Base-by-base conservation (phyloP, 2,113 vertebrate species). In the Balaeniceps rex region DNA sequence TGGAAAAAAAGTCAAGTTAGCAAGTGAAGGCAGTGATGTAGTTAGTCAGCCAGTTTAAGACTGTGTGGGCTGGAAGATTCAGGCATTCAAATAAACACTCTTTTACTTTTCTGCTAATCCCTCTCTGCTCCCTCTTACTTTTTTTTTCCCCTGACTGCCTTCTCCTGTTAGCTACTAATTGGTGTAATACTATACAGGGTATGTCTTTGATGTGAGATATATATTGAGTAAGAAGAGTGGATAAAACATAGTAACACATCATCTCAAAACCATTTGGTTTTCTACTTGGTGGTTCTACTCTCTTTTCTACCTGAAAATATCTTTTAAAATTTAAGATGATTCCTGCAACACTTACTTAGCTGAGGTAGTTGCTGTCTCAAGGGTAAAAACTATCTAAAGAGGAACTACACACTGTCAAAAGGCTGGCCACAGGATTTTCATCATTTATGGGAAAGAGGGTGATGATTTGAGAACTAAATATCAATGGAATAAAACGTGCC, bases 101-200 rank as follows among this genome's bases (percentile, higher is more conserved):
- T 93, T 86, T 90, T 88, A 69, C 66, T 87, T 82, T 96, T 95
- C 87, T 93, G 58, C 54, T 96, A 94, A 88, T 94, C 85, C 28
- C 25, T 88, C 28, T 91, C 61, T 72, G 13, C 22, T 94, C 58
- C 23, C n/a, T 93, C 61, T 90, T 94, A 78, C n/a, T 51, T 90
- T 42, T 76, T 22, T 6, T 22, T 6, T 10, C 5, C 1, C 12
- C 31, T 0, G 14, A 26, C 61, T 70, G 91, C 36, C 25, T 90
- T 69, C 31, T 82, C 23, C 83, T 76, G 12, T 83, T 70, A 90
- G 33, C 16, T 86, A 34, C 28, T 90, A 86, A 47, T 55, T 61
- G 6, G 5, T 54, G 3, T 51, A 94, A 91, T 58, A 38, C 19
- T 61, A 10, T n/a, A 55, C 18, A 61, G 51, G 16, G 10, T 81